Conservation (phyloP, 1,140 invertebrate species). For the Zeugodacus cucurbitae region DNA sequence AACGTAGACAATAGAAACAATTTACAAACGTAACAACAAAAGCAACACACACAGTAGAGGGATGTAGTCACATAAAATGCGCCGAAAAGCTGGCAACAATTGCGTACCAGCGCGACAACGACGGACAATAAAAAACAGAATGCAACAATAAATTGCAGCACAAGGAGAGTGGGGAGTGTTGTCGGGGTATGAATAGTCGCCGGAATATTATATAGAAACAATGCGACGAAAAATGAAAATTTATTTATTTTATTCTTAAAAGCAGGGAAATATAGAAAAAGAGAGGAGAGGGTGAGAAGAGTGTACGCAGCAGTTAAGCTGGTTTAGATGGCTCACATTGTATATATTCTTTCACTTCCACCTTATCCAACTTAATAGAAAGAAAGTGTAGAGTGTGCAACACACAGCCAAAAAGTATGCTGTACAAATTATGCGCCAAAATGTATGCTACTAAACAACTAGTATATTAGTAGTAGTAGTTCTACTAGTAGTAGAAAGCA, state of each 20-base stretch:
- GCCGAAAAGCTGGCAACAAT: slow-evolving; percentile 27
- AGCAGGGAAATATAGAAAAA: not conserved
- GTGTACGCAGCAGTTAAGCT: not conserved
- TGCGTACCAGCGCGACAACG: not conserved
- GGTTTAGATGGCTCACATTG: not conserved
- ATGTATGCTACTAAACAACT: not conserved
- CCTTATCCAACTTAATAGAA: not conserved
- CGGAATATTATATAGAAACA: not conserved
- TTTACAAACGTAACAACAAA: not conserved
- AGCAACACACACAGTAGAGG: not conserved
- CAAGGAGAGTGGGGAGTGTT: not conserved
- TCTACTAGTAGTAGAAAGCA: not conserved
- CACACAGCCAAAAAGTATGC: not conserved
- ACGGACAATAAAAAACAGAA: not conserved
- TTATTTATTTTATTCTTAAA: not conserved
- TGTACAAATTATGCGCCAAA: not conserved
- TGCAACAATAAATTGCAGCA: slow-evolving; percentile 20
- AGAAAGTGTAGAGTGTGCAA: not conserved
- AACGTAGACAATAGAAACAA: not conserved
- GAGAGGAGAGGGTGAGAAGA: not conserved
- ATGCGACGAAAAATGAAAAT: slow-evolving; percentile 9
- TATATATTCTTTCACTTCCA: not conserved
- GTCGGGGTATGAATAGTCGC: not conserved
- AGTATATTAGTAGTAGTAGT: not conserved
- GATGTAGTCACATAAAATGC: not conserved